These are phyloP conservation scores for Cephalopterus ornatus DNA, from an alignment of 2,113 vertebrate genomes.

Conservation along the genomic window DNA sequence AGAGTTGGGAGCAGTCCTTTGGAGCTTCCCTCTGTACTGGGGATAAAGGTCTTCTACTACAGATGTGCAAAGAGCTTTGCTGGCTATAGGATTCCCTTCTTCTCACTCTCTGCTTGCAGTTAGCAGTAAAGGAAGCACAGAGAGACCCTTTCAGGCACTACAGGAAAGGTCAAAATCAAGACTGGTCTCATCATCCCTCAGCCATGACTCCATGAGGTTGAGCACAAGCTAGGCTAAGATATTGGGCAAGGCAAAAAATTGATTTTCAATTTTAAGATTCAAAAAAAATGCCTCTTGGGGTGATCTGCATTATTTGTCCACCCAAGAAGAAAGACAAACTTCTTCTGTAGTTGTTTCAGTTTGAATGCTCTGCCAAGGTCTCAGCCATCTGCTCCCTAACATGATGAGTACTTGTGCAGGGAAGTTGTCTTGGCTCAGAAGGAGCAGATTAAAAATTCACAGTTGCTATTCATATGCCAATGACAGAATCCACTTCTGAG, in stretches of 20 bases:
- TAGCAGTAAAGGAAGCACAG: neutral
- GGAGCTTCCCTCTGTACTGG: neutral
- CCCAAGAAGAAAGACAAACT: neutral
- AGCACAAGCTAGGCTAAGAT: neutral
- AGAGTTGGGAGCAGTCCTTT: neutral
- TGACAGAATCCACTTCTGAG: neutral
- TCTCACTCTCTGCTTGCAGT: neutral
- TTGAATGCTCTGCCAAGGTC: neutral
- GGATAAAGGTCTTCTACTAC: neutral
- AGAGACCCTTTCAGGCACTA: neutral
- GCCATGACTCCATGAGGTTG: neutral
- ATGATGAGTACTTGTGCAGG: fast-evolving
- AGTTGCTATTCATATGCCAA: neutral
- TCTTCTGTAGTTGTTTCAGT: neutral
- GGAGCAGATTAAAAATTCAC: neutral
- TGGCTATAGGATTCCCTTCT: neutral
- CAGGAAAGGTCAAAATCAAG: neutral
- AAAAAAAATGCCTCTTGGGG: neutral
- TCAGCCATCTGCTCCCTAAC: neutral
- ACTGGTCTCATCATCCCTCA: neutral
- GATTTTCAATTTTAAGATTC: neutral
- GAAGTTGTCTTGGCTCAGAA: neutral
- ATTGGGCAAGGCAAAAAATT: neutral
- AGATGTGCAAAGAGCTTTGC: neutral
- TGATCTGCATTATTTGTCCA: neutral